Conservation (phyloP, 2,113 vertebrate species). For the Corythornis madagascariensis region DNA sequence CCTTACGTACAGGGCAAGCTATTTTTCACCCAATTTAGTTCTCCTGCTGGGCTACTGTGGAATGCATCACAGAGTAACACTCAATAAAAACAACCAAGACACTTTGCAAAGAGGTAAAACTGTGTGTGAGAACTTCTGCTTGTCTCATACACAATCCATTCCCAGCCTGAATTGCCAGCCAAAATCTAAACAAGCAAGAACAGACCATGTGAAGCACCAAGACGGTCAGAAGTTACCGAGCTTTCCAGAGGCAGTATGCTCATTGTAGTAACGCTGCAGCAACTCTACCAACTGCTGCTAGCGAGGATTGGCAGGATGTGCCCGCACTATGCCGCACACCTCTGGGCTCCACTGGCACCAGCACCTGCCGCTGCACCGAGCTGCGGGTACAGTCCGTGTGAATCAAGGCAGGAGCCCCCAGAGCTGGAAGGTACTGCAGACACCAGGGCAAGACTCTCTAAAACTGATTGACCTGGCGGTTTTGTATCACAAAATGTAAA, state of each 20-base stretch:
- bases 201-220: neutral
- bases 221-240: neutral
- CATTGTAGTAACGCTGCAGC: neutral
- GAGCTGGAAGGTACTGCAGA: neutral
- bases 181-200: neutral
- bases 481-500: neutral
- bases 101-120: conserved; percentile 11
- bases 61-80: neutral
- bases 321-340: neutral
- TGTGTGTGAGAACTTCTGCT: neutral
- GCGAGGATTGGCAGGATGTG: neutral
- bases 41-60: neutral
- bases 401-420: neutral
- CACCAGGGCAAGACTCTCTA: neutral
- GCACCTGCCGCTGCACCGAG: neutral
- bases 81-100: conserved; percentile 28
- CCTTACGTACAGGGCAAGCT: conserved; percentile 1
- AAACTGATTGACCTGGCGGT: neutral
- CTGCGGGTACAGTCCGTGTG: neutral
- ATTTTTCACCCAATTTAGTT: neutral
- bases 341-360: neutral
- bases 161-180: neutral
- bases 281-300: neutral
- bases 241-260: neutral
- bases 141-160: neutral